Evolutionary conservation across 2,888 invertebrate species (phyloP).

Genomic region (Masnerella sp.): DNA sequence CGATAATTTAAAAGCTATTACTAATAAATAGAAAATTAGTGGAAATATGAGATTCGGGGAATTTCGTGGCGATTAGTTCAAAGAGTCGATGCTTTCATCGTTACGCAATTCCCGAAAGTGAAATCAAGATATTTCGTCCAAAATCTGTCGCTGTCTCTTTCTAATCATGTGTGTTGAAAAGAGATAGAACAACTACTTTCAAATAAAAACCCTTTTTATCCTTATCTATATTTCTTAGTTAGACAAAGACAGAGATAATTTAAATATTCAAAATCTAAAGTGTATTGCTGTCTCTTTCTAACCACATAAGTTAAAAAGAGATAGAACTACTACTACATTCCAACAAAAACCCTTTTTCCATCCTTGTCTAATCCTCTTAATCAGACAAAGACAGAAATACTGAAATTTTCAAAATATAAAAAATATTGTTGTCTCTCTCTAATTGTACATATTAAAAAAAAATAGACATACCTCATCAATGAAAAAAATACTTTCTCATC

Average conservation of each 20-base stretch:
- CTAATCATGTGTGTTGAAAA: not conserved
- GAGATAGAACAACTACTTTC: not conserved
- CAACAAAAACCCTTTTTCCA: too few relatives aligned
- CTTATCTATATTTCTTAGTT: too few relatives aligned
- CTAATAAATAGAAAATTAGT: not conserved
- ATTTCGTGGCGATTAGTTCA: not conserved
- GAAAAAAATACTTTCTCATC: too few relatives aligned
- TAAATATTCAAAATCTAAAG: not conserved
- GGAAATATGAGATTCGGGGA: slow-evolving; percentile 4
- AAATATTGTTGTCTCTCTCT: slow-evolving; percentile 9
- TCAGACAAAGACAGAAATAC: not conserved
- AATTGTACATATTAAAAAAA: not conserved
- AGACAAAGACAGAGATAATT: not conserved
- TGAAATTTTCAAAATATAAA: not conserved
- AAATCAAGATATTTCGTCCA: not conserved
- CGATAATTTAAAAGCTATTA: slow-evolving; percentile 6
- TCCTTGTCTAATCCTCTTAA: too few relatives aligned
- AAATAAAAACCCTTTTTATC: too few relatives aligned
- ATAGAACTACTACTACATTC: not conserved
- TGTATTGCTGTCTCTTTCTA: slow-evolving; percentile 9
- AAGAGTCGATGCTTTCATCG: not conserved
- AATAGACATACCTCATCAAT: not conserved
- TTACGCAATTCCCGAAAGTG: slow-evolving; percentile 6
- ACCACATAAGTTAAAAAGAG: not conserved
- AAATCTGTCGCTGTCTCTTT: slow-evolving; percentile 6